Conservation (phyloP, 1,140 invertebrate species). For the Calephelis nemesis region DNA sequence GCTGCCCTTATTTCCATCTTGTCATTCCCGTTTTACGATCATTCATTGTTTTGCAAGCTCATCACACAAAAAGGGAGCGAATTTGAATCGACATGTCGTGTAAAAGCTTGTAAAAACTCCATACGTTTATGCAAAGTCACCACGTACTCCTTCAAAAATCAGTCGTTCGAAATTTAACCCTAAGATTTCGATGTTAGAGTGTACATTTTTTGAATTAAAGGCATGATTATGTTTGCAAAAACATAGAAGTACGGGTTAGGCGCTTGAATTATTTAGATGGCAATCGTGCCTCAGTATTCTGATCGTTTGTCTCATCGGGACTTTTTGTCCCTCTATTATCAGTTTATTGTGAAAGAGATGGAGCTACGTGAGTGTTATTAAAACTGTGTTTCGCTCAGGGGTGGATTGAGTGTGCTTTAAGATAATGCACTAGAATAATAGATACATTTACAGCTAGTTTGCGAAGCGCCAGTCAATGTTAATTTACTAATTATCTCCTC, state of each 20-base stretch:
- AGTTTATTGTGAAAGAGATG: conserved; percentile 28
- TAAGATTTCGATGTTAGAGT: conserved; percentile 16
- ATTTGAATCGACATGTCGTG: conserved; percentile 72
- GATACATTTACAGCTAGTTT: conserved; percentile 13
- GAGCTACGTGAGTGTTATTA: conserved; percentile 28
- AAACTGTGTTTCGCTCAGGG: conserved; percentile 27
- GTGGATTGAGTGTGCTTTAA: conserved; percentile 7
- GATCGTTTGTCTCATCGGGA: conserved; percentile 67
- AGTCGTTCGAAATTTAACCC: conserved; percentile 28
- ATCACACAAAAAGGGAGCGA: conserved; percentile 48
- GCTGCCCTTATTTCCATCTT: conserved; percentile 63
- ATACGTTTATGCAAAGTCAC: conserved; percentile 43
- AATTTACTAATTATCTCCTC: not conserved
- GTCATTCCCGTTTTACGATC: conserved; percentile 63
- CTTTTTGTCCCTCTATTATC: conserved; percentile 32
- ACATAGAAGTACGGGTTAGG: conserved; percentile 56
- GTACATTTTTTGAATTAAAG: not conserved
- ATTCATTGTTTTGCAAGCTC: conserved; percentile 64
- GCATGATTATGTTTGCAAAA: conserved; percentile 29
- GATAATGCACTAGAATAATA: conserved; percentile 15
- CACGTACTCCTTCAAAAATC: not conserved
- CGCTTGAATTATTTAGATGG: conserved; percentile 74
- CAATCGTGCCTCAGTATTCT: conserved; percentile 71
- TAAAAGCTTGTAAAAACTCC: conserved; percentile 74
- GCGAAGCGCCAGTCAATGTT: not conserved